phyloP scores from a whole-genome alignment of 2,888 invertebrate species.

The Fabriciana adippe region DNA sequence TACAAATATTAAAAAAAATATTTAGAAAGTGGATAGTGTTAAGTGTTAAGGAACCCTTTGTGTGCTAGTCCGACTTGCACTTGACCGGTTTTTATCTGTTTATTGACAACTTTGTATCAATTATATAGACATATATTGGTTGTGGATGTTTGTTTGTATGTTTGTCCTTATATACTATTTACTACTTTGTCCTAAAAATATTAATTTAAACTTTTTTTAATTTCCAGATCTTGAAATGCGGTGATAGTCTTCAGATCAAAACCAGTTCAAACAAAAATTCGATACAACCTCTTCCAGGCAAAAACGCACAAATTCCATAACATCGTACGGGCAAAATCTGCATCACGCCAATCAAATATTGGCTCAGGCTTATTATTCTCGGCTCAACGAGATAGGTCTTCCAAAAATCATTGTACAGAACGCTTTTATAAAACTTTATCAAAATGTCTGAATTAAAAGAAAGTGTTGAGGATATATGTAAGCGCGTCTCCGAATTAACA shows the following conservation, averaged over 20 bases:
- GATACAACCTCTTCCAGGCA: slow-evolving; percentile 38
- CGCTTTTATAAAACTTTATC: slow-evolving; percentile 35
- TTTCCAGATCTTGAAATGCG: slow-evolving; percentile 79
- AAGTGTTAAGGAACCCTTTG: too few relatives aligned
- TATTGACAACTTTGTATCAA: too few relatives aligned
- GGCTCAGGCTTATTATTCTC: slow-evolving; percentile 49
- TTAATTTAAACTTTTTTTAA: slow-evolving; percentile 28
- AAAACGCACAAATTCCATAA: slow-evolving; percentile 40
- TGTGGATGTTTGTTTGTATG: too few relatives aligned
- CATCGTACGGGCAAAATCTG: slow-evolving; percentile 55
- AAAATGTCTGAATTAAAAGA: slow-evolving; percentile 49
- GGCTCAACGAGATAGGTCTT: slow-evolving; percentile 53
- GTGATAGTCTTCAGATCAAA: slow-evolving; percentile 62
- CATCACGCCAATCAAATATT: slow-evolving; percentile 35
- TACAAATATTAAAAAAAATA: too few relatives aligned
- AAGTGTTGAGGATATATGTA: slow-evolving; percentile 53
- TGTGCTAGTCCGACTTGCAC: too few relatives aligned
- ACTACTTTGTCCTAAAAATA: not conserved
- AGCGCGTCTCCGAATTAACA: slow-evolving; percentile 58
- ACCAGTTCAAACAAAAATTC: slow-evolving; percentile 46
- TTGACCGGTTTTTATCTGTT: too few relatives aligned
- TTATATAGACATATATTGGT: too few relatives aligned
- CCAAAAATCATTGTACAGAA: slow-evolving; percentile 29
- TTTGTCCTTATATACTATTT: too few relatives aligned
- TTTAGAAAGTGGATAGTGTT: too few relatives aligned